A percentile compares a stretch with the other conserved stretches of the same genome.
These are phyloP conservation scores for Ceyx erithaca DNA, from an alignment of 2,797 vertebrate genomes.

Conservation along the genomic window DNA sequence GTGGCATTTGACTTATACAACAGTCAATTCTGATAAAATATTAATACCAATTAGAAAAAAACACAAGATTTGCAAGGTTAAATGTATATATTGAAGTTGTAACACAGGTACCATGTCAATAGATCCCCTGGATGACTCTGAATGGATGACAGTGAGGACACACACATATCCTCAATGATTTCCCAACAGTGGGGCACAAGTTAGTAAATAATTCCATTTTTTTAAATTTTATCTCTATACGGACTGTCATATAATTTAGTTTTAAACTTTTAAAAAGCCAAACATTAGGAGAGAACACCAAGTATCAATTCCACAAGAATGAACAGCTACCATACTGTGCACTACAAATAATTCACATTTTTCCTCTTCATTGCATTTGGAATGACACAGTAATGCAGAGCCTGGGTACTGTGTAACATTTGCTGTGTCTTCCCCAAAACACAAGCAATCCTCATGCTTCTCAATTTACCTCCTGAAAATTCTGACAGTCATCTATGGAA, in stretches of 20 bases:
- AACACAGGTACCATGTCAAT: rapidly evolving
- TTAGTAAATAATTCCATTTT: not conserved
- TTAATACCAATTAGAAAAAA: too few species aligned
- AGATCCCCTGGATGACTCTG: not conserved
- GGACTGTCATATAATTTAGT: not conserved
- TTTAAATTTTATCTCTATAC: not conserved
- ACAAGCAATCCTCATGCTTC: too few species aligned
- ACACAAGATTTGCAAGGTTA: not conserved
- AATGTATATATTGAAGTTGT: rapidly evolving
- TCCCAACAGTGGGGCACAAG: not conserved
- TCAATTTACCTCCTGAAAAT: not conserved
- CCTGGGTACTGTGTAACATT: not conserved
- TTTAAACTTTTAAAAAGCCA: too few species aligned
- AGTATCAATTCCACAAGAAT: not conserved
- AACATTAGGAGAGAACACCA: not conserved
- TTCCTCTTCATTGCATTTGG: not conserved
- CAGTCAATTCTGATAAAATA: not conserved
- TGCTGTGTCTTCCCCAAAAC: not conserved
- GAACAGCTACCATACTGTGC: not conserved
- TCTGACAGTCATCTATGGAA: not conserved
- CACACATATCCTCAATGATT: not conserved
- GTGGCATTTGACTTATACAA: not conserved
- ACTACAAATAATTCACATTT: not conserved
- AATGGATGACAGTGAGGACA: not conserved
- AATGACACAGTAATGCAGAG: not conserved